Base-by-base conservation (phyloP, 92 coral and sea anemone species). In the Bergia sp. region DNA sequence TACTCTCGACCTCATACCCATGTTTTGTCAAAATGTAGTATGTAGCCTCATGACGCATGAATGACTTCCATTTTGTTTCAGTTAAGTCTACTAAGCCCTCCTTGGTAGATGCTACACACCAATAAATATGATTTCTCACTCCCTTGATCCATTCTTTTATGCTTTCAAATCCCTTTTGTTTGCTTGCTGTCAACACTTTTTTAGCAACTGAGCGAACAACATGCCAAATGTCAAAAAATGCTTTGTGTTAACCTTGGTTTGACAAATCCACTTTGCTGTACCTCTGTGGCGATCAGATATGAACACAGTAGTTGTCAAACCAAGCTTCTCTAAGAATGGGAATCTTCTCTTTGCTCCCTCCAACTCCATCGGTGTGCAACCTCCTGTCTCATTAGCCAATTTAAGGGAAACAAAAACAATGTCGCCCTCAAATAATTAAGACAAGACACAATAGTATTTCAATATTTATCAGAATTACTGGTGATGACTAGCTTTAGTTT, bases 281-380 rank as follows among this genome's bases (percentile, higher is more conserved):
- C 66, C 42, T 29, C 88, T 69, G 41, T 85, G 80, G 18, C 81
- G 82, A 11, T 76, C 89, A 29, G 84, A 53, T 50, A 80, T 55
- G 21, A 80, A 80, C 15, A 67, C 85, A 13, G 21, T 21, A n/a
- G 90, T 76, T 2, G 55, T 37, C 13, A 92, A 65, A 29, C 87
- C 81, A 45, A 80, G 73, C 75, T 76, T 76, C 80, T 66, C 73
- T 45, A 90, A 65, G 18, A 73, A 90, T 41, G 78, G 7, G 82
- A 92, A 92, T 39, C 80, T 81, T 39, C 93, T 80, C 85, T 92
- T 92, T 45, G 91, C 85, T 0, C 95, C 95, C 86, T 90, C 91
- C 88, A 92, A 73, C 77, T 92, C 93, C 91, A 88, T 88, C 29
- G 87, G 88, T 65, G 84, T 69, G 85, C 95, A 90, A 73, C 87